Evolutionary conservation across 2,888 invertebrate genomes (phyloP).

Genomic region (Griposia aprilina): DNA sequence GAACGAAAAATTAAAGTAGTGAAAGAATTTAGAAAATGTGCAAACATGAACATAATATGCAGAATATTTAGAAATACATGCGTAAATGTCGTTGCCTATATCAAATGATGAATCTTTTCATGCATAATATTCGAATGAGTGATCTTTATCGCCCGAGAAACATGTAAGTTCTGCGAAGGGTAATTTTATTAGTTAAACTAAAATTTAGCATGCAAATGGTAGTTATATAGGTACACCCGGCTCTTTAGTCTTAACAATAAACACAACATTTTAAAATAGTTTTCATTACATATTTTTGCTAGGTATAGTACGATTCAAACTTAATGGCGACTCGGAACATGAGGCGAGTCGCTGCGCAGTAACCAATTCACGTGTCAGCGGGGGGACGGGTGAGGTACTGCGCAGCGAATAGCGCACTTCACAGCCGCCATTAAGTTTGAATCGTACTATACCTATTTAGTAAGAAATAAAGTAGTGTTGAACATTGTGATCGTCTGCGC

Average conservation of each 20-base stretch:
- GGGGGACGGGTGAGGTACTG: too few species aligned
- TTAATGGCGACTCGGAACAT: too few species aligned
- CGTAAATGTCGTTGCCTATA: slow-evolving; percentile 10
- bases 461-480: not conserved
- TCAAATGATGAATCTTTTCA: slow-evolving; percentile 30
- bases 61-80: slow-evolving; percentile 38
- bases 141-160: slow-evolving; percentile 34
- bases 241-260: slow-evolving; percentile 17
- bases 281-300: slow-evolving; percentile 13
- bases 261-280: not conserved
- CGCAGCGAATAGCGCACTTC: too few species aligned
- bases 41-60: slow-evolving; percentile 6
- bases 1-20: not conserved
- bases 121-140: slow-evolving; percentile 64
- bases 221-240: slow-evolving; percentile 13
- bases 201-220: slow-evolving; percentile 40
- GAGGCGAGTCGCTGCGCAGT: too few species aligned
- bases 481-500: slow-evolving; percentile 7
- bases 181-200: slow-evolving; percentile 19
- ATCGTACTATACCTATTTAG: not conserved
- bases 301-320: not conserved
- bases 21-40: slow-evolving; percentile 25
- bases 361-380: too few species aligned
- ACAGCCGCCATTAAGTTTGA: too few species aligned
- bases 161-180: slow-evolving; percentile 6